phyloP scores from a whole-genome alignment of 2,113 vertebrate species.

The Trogon melanurus region DNA sequence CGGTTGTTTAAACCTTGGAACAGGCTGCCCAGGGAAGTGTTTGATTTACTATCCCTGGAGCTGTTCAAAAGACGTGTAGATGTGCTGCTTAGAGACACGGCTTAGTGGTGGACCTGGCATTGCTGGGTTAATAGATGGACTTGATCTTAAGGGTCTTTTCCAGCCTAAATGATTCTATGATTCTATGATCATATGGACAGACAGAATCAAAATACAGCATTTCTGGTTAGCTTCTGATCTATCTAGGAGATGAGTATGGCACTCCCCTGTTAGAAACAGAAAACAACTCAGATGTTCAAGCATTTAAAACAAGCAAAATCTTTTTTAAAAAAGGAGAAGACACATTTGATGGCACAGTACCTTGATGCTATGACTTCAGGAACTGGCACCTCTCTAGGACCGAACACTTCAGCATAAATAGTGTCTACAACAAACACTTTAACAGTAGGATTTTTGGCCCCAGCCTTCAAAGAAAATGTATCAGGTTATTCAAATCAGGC shows the following conservation, averaged over 20 bases:
- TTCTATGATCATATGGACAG: background rate
- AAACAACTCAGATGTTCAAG: background rate
- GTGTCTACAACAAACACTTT: conserved; percentile 88
- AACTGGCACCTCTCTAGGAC: conserved; percentile 77
- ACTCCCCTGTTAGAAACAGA: background rate
- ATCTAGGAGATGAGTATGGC: background rate
- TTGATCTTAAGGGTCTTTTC: too few species aligned
- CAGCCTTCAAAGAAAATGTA: conserved; percentile 83
- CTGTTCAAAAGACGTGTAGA: too few species aligned
- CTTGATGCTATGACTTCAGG: conserved; percentile 82
- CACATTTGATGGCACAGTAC: conserved; percentile 72
- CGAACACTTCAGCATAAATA: conserved; percentile 53
- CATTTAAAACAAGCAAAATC: background rate
- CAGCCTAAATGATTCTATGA: too few species aligned
- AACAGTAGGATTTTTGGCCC: conserved; percentile 85
- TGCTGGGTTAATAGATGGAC: too few species aligned
- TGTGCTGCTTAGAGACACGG: too few species aligned
- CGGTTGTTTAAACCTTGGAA: too few species aligned
- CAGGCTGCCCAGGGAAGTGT: too few species aligned
- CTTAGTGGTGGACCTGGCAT: too few species aligned
- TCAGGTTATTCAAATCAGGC: conserved; percentile 23
- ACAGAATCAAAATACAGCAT: background rate
- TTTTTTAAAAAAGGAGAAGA: background rate
- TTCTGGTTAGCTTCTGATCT: background rate
- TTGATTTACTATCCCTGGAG: too few species aligned